Base-by-base conservation (phyloP, 2,113 vertebrate genomes). In the Sylvilagus bachmani region DNA sequence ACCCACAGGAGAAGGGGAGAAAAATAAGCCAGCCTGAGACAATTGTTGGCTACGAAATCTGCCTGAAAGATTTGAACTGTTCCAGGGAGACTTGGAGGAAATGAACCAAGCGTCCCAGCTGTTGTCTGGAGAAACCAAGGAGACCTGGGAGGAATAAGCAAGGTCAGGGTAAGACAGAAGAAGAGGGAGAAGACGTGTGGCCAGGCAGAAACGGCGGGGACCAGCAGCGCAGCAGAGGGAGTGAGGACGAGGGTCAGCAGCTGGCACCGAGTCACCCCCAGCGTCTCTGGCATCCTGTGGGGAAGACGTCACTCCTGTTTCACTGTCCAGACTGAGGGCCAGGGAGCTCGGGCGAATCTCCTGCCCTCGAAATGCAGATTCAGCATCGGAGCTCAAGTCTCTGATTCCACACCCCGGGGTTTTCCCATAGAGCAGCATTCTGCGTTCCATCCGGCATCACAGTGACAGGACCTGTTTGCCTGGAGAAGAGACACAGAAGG, bases 281-380 rank as follows among this genome's bases (percentile, higher is more conserved):
- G 17, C 0, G 3, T 11, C 5, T 61, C 38, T 70, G 53, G 44
- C 58, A 10, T 19, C 7, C 21, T 27, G 10, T 10, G 16, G 33
- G n/a, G 33, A 58, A 10, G 58, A 24, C 11, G 1, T 9, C 17
- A 1, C 2, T 3, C 2, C 36, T 21, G 1, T 7, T 67, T n/a
- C 27, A n/a, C 33, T 29, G 51, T 24, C 44, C 61, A 81, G 24
- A 55, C 64, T 85, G 66, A 88, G 61, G 61, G 44, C 62, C 29
- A 12, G 64, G 29, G 58, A 53, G 13, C 21, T 10, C 21, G 14
- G 38, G 3, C 33, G 24, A 44, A 4, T 36, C 13, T 13, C 31
- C 10, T 24, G 36, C 49, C 19, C n/a, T 86, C 69, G 27, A 11
- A 31, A 55, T 27, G 93, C 69, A 53, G 79, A 83, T 22, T 55